Percentiles rank a stretch among this genome's conserved stretches.
phyloP scores from a whole-genome alignment of 1,140 invertebrate genomes.

The Euglossa dilemma region DNA sequence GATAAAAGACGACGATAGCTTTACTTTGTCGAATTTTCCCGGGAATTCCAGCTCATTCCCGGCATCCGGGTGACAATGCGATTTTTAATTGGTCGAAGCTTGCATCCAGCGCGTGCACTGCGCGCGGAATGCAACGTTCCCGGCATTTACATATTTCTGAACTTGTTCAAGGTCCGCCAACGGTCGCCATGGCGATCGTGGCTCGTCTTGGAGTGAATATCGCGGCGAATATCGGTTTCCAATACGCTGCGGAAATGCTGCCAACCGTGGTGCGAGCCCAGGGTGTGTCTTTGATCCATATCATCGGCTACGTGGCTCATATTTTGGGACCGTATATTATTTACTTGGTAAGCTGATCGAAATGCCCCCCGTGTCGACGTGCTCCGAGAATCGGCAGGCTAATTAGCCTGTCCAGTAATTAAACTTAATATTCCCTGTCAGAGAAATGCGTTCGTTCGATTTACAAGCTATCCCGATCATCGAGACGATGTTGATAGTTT shows the following conservation, averaged over 20 bases:
- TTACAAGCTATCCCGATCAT: too few relatives aligned
- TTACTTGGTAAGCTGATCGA: conserved; percentile 84
- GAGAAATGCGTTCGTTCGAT: too few relatives aligned
- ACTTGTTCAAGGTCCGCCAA: conserved; percentile 74
- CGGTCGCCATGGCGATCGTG: conserved; percentile 89
- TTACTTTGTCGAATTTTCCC: not conserved
- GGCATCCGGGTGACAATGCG: not conserved
- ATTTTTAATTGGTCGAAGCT: not conserved
- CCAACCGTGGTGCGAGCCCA: conserved; percentile 94
- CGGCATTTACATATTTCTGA: conserved; percentile 40
- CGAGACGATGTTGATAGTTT: too few relatives aligned
- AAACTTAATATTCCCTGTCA: too few relatives aligned
- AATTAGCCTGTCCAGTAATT: not conserved
- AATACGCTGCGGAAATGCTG: conserved; percentile 93
- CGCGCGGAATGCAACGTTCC: not conserved
- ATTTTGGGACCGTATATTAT: conserved; percentile 92
- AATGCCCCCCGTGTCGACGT: not conserved
- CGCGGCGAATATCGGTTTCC: conserved; percentile 94
- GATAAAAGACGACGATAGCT: not conserved
- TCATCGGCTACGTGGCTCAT: conserved; percentile 91
- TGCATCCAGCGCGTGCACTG: not conserved
- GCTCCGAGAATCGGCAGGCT: not conserved
- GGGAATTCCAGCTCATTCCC: not conserved
- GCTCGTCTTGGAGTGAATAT: conserved; percentile 93
- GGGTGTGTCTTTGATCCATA: conserved; percentile 92